These are phyloP conservation scores for Thalassarche chlororhynchos DNA, from an alignment of 2,113 vertebrate genomes.

Conservation along the genomic window DNA sequence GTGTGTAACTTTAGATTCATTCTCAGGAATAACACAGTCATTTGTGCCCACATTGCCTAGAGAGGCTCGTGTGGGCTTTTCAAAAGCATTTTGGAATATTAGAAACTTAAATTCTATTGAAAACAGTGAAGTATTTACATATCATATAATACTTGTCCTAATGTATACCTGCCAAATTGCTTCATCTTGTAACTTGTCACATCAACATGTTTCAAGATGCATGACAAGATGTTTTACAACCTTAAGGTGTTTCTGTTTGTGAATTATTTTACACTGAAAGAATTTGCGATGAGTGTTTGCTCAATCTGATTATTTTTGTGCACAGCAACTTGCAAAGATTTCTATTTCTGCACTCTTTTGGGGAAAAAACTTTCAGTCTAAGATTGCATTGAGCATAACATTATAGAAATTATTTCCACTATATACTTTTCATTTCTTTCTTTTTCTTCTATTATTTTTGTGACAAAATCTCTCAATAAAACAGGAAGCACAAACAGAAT, in stretches of 20 bases:
- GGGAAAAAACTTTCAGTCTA: background rate
- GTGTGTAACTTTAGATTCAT: background rate
- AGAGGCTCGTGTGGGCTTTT: background rate
- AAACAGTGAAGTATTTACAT: background rate
- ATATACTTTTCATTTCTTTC: background rate
- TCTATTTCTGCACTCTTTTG: background rate
- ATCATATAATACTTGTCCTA: background rate
- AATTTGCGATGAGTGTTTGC: background rate
- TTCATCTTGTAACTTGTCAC: slow-evolving; percentile 32
- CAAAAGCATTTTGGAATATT: background rate
- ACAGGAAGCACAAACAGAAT: background rate
- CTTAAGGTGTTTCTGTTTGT: slow-evolving; percentile 38
- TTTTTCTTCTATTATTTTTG: background rate
- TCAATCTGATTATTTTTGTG: slow-evolving; percentile 3
- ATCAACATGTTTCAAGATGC: slow-evolving; percentile 23
- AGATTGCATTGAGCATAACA: background rate
- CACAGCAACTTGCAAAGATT: background rate
- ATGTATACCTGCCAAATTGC: slow-evolving; percentile 36
- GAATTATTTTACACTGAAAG: slow-evolving; percentile 40
- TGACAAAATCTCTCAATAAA: background rate
- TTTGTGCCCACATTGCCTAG: background rate
- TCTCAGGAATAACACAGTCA: background rate
- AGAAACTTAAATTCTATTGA: background rate
- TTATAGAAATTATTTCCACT: background rate
- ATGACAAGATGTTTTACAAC: slow-evolving; percentile 51